These are phyloP conservation scores for Brachynemurus nebulosus DNA, from an alignment of 2,888 invertebrate species.

Conservation along the genomic window DNA sequence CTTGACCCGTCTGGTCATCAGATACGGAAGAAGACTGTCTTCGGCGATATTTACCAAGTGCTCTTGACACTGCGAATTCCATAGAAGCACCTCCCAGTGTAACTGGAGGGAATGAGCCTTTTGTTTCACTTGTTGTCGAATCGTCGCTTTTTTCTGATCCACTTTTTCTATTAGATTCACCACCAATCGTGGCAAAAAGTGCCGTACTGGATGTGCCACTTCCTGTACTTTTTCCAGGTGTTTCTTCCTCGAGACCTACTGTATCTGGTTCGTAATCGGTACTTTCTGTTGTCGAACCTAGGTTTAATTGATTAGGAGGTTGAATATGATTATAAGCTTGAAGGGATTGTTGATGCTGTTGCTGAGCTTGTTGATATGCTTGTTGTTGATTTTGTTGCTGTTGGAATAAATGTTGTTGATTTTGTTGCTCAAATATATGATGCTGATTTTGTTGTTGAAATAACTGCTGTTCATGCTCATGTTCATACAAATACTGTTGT, in stretches of 20 bases:
- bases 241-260: constrained; percentile 42
- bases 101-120: constrained; percentile 36
- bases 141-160: constrained; percentile 47
- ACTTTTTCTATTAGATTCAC: constrained; percentile 42
- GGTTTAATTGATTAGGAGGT: constrained; percentile 22
- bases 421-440: constrained; percentile 28
- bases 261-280: constrained; percentile 46
- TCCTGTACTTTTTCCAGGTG: constrained; percentile 42
- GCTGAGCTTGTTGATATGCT: constrained; percentile 27
- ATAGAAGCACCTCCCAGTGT: constrained; percentile 50
- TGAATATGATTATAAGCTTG: constrained; percentile 24
- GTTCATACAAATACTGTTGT: constrained; percentile 25
- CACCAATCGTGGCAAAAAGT: constrained; percentile 62
- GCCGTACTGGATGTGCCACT: constrained; percentile 40
- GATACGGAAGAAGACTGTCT: constrained; percentile 56
- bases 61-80: constrained; percentile 74
- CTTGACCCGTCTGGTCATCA: constrained; percentile 46
- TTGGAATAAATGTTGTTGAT: constrained; percentile 16
- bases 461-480: constrained; percentile 14
- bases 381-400: constrained; percentile 34
- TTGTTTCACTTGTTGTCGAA: constrained; percentile 36
- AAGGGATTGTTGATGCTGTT: background rate
- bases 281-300: constrained; percentile 36
- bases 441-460: background rate
- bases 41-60: constrained; percentile 64